Conservation (phyloP, 2,888 invertebrate species). For the Drosophila subquinaria region DNA sequence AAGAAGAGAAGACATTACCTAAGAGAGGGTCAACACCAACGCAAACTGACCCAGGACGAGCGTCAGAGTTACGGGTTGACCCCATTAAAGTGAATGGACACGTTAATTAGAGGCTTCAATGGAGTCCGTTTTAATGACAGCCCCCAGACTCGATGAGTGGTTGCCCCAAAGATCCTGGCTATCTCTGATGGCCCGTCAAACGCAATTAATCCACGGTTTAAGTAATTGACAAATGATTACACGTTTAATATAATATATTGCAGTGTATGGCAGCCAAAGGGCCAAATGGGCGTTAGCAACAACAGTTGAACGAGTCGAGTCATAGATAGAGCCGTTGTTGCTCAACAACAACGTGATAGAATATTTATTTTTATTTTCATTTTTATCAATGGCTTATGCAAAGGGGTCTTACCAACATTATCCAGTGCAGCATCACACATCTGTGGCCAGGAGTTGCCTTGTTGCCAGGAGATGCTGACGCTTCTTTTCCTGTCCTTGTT, state of each 20-base stretch:
- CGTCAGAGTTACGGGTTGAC: slow-evolving; percentile 21
- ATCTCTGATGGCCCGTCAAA: slow-evolving; percentile 63
- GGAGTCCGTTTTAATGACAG: slow-evolving; percentile 63
- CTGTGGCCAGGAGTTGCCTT: slow-evolving; percentile 36
- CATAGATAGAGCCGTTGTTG: slow-evolving; percentile 14
- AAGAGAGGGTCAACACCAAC: slow-evolving; percentile 44
- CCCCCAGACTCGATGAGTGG: slow-evolving; percentile 39
- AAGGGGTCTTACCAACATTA: slow-evolving; percentile 29
- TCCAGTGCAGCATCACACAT: slow-evolving; percentile 33
- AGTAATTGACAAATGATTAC: slow-evolving; percentile 80
- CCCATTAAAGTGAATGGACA: slow-evolving; percentile 50
- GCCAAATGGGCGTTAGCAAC: slow-evolving; percentile 27
- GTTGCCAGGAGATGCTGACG: slow-evolving; percentile 43
- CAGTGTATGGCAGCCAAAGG: slow-evolving; percentile 26
- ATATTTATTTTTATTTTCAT: neutral
- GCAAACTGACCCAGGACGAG: slow-evolving; percentile 32
- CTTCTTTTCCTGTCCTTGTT: slow-evolving; percentile 11
- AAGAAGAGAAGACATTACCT: slow-evolving; percentile 7
- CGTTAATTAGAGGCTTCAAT: slow-evolving; percentile 61
- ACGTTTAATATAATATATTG: slow-evolving; percentile 55
- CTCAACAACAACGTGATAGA: slow-evolving; percentile 20
- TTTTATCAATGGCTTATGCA: slow-evolving; percentile 66
- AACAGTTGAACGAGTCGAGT: slow-evolving; percentile 30
- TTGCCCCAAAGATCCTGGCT: slow-evolving; percentile 18
- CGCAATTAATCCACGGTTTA: slow-evolving; percentile 73